Base-by-base conservation (phyloP, 2,888 invertebrate species). In the Chymomyza fuscimana region DNA sequence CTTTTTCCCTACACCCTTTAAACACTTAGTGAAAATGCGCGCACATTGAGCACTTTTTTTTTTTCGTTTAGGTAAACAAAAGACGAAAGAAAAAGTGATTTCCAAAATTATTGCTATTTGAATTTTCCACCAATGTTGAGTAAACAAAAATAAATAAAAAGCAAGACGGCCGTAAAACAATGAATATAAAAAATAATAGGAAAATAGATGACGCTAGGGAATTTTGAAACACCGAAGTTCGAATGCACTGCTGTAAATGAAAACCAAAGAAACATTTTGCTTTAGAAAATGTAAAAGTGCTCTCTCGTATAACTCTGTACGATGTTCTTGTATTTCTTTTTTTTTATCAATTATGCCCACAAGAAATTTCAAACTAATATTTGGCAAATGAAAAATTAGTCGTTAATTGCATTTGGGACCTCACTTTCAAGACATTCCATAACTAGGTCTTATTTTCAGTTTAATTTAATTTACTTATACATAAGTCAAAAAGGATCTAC, bases 61-160 rank as follows among this genome's bases (percentile, higher is more conserved):
- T 46, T 77, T 75, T 74, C 79, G 73, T 75, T 82, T 82, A 87
- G 83, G 87, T 85, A 84, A 84, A 87, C 83, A 83, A 52, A 29
- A 68, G 22, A 40, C 22, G 70, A 51, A 32, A 40, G 36, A 59
- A 61, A 81, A 83, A 83, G 78, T 80, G 85, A 83, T 85, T 83
- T 79, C 40, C 40, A 56, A 81, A 81, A 80, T 81, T 79, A 80
- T 80, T 87, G 85, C 80, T 76, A 85, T 87, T 83, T 87, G 82
- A 87, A 87, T 85, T 83, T 86, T 87, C 82, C 72, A 72, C 68
- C 81, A 76, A 74, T 62, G 64, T 65, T 60, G 58, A 54, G 68
- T 59, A 74, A 64, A 68, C 67, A 70, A 69, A 72, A 69, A 62
- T 63, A 65, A 54, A 60, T 15, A 58, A 58, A 58, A 25, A 46